Evolutionary conservation across 2,113 vertebrate species (phyloP).

Genomic region (Sinocyclocheilus anophthalmus): DNA sequence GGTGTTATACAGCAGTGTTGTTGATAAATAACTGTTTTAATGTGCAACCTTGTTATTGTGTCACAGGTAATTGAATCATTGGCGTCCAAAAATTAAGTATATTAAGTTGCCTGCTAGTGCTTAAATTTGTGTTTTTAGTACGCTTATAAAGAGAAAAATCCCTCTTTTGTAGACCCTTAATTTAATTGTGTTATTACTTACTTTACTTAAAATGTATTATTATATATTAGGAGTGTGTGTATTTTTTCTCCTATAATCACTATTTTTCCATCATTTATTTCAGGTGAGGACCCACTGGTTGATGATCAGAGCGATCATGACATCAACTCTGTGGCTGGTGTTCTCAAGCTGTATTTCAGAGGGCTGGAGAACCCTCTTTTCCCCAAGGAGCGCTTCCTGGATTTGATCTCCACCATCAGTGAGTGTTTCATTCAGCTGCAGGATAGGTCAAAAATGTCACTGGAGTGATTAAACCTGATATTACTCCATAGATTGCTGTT

Average conservation of each 20-base stretch:
- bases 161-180: background rate
- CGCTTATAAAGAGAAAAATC: background rate
- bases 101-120: background rate
- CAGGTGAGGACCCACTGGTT: conserved; percentile 94
- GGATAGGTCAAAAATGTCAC: background rate
- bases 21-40: conserved; percentile 1
- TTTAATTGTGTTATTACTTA: background rate
- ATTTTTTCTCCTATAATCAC: background rate
- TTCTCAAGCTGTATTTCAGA: conserved; percentile 97
- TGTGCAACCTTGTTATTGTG: background rate
- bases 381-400: conserved; percentile 96
- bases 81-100: background rate
- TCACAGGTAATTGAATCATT: background rate
- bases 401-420: conserved; percentile 97
- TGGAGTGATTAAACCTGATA: background rate
- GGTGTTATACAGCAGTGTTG: background rate
- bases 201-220: background rate
- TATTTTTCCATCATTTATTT: conserved; percentile 2
- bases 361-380: conserved; percentile 96
- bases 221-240: background rate
- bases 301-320: conserved; percentile 94
- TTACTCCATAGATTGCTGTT: background rate
- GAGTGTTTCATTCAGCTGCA: conserved; percentile 66
- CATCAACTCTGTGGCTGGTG: conserved; percentile 96
- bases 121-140: background rate